Evolutionary conservation across 1,140 invertebrate genomes (phyloP).

Genomic region (Luehdorfia chinensis): DNA sequence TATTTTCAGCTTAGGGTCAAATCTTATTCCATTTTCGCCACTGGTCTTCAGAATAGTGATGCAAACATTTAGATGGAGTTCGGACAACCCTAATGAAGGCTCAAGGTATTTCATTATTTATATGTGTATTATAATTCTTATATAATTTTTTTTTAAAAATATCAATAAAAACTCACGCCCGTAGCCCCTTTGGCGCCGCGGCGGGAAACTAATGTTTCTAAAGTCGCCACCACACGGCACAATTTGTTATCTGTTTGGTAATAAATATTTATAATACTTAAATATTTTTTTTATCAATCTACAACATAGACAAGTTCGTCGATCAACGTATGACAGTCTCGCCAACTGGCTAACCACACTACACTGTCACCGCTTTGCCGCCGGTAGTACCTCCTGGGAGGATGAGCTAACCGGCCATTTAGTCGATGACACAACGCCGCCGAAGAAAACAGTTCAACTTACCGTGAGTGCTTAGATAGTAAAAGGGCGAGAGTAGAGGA

Average conservation of each 20-base stretch:
- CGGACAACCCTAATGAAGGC: constrained; percentile 41
- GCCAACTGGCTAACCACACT: constrained; percentile 39
- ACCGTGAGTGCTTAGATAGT: too few relatives aligned
- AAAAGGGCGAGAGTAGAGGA: too few relatives aligned
- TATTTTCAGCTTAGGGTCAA: constrained; percentile 50
- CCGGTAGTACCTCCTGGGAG: constrained; percentile 34
- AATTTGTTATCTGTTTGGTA: too few relatives aligned
- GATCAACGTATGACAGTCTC: constrained; percentile 41
- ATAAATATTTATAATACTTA: too few relatives aligned
- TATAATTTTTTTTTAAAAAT: too few relatives aligned
- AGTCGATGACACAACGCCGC: constrained; percentile 39
- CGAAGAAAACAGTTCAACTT: constrained; percentile 41
- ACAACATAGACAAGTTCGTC: constrained; percentile 32
- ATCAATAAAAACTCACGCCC: too few relatives aligned
- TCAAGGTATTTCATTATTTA: constrained; percentile 31
- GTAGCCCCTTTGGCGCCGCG: too few relatives aligned
- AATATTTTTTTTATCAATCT: too few relatives aligned
- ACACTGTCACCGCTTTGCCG: constrained; percentile 29
- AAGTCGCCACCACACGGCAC: too few relatives aligned
- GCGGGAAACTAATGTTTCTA: too few relatives aligned
- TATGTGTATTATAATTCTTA: constrained; percentile 7
- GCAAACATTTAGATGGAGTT: constrained; percentile 57
- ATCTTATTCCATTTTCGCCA: constrained; percentile 53
- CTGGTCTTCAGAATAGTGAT: constrained; percentile 49
- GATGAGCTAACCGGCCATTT: constrained; percentile 42